Evolutionary conservation across 2,113 vertebrate species (phyloP).

Genomic region (Cyprinodon brontotheroides): DNA sequence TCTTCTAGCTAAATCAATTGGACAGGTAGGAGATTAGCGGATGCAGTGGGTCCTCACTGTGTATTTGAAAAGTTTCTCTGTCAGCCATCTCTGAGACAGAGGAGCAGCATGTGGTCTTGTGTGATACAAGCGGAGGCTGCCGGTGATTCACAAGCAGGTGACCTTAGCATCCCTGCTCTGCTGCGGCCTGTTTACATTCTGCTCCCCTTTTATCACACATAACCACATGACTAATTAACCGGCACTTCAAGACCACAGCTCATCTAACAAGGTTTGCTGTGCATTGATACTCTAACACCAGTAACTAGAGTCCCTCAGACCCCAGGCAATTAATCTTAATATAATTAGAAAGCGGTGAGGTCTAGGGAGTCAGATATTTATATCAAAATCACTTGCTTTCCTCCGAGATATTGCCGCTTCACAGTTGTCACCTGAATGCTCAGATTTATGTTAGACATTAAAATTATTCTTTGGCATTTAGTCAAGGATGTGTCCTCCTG

Average conservation of each 20-base stretch:
- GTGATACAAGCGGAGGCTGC: constrained; percentile 51
- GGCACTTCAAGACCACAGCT: constrained; percentile 48
- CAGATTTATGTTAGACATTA: constrained; percentile 43
- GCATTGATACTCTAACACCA: constrained; percentile 57
- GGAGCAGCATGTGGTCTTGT: constrained; percentile 50
- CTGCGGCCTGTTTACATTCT: constrained; percentile 48
- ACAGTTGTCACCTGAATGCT: constrained; percentile 40
- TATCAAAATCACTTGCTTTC: constrained; percentile 56
- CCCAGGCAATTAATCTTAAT: constrained; percentile 79
- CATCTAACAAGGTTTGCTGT: constrained; percentile 48
- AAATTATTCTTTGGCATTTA: constrained; percentile 50
- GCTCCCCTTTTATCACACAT: constrained; percentile 68
- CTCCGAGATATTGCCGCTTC: constrained; percentile 15
- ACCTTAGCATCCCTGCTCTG: constrained; percentile 52
- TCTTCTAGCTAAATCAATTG: constrained; percentile 54
- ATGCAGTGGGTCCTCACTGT: constrained; percentile 24
- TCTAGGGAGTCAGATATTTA: constrained; percentile 71
- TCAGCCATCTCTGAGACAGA: constrained; percentile 26
- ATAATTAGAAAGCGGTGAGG: constrained; percentile 75
- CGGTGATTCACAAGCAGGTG: constrained; percentile 49
- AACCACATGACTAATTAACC: constrained; percentile 74
- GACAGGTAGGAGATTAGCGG: constrained; percentile 58
- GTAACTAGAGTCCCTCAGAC: constrained; percentile 61
- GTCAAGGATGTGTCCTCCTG: constrained; percentile 60
- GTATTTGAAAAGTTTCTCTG: constrained; percentile 28